Evolutionary conservation across 1,140 invertebrate genomes (phyloP).

Genomic region (Drosophila busckii): DNA sequence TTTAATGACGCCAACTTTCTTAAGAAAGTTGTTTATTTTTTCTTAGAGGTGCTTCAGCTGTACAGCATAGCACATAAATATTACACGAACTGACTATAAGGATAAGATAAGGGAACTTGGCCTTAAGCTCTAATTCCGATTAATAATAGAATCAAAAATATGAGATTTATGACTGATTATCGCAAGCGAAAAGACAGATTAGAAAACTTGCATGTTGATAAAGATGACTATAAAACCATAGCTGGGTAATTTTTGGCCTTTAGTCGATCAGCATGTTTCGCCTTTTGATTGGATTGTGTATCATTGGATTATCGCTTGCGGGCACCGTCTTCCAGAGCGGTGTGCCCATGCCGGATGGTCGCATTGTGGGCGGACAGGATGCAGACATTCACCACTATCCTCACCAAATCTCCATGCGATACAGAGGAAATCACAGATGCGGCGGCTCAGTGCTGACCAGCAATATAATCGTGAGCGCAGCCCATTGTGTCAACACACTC

Average conservation of each 20-base stretch:
- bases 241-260: not conserved
- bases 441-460: slow-evolving; percentile 80
- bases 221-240: slow-evolving; percentile 10
- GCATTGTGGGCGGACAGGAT: slow-evolving; percentile 60
- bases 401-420: slow-evolving; percentile 65
- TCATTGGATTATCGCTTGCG: slow-evolving; percentile 30
- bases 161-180: slow-evolving; percentile 23
- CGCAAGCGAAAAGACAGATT: not conserved
- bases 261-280: slow-evolving; percentile 51
- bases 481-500: slow-evolving; percentile 80
- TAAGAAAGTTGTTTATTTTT: no score
- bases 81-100: not conserved
- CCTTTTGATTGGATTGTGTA: slow-evolving; percentile 35
- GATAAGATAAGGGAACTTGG: slow-evolving; percentile 22
- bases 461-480: slow-evolving; percentile 80
- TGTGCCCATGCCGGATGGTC: slow-evolving; percentile 58
- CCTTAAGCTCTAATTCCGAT: slow-evolving; percentile 2
- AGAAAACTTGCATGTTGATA: not conserved
- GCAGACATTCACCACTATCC: slow-evolving; percentile 52
- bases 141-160: no score
- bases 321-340: slow-evolving; percentile 23
- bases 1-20: no score
- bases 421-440: slow-evolving; percentile 78
- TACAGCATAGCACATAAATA: no score
- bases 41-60: no score